phyloP scores from a whole-genome alignment of 2,113 vertebrate species.

The Aleadryas rufinucha region DNA sequence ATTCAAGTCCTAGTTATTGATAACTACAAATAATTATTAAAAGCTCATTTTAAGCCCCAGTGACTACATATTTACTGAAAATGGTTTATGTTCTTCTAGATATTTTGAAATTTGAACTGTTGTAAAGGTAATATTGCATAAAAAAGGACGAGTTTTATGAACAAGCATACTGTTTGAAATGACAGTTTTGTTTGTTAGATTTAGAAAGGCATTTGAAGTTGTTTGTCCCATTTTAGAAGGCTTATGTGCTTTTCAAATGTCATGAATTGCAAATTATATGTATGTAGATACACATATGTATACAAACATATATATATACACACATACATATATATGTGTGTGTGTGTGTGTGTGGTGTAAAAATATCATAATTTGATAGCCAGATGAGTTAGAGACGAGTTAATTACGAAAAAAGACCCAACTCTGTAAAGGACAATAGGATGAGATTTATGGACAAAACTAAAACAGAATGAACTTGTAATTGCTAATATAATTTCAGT shows the following conservation, averaged over 20 bases:
- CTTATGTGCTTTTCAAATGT: neutral
- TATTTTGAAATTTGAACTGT: neutral
- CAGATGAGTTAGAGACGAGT: neutral
- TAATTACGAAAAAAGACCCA: neutral
- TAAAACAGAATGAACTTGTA: neutral
- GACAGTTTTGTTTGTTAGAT: neutral
- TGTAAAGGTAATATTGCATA: neutral
- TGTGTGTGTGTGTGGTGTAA: neutral
- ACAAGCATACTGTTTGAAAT: neutral
- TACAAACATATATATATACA: neutral
- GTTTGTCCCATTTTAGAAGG: neutral
- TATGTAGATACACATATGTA: too few species aligned
- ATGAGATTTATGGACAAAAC: neutral
- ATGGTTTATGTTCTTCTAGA: neutral
- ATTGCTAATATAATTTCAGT: neutral
- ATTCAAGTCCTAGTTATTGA: neutral
- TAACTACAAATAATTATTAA: neutral
- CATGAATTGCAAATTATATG: neutral
- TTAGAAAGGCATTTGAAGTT: neutral
- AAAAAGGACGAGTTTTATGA: neutral
- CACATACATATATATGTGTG: rapidly evolving
- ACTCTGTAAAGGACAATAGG: neutral
- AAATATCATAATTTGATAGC: neutral
- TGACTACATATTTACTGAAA: neutral
- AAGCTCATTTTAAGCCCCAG: neutral